Base-by-base conservation (phyloP, 1,140 invertebrate genomes). In the Plodia interpunctella region DNA sequence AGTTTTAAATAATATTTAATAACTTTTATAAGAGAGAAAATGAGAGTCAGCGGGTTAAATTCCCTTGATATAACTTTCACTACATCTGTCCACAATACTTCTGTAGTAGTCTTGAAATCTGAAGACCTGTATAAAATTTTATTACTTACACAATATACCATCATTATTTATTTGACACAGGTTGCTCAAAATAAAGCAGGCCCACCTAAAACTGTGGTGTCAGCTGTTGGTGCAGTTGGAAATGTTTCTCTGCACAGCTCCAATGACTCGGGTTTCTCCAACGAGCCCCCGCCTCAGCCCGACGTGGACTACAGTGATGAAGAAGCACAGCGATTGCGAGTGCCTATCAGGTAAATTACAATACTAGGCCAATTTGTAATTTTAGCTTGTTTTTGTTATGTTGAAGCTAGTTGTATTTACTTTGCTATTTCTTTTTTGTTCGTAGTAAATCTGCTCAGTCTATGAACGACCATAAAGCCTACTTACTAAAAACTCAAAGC, bases 271-370 rank as follows among this genome's bases (percentile, higher is more conserved):
- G 96, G 96, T 20, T 97, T 97, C 78, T 96, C 95, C 74, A 97
- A 97, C 74, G 96, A 96, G 76, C 94, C 95, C 9, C 95, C 96
- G 3, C 94, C 95, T 18, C 95, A 96, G 74, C 96, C 96, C 0
- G 96, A 97, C 87, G 93, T 97, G 63, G 96, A 97, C 84, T 97
- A 97, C 82, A 97, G 95, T 44, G 96, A 97, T 76, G 96, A 97
- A 86, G 96, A 97, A 72, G 94, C 94, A 18, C 89, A 91, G 64
- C 79, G 92, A 65, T 90, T 91, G 57, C 92, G 93, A 65, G 90
- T 94, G 51, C 91, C 93, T 52, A 93, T 94, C 86, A 95, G 95
- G 95, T 96, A 92, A 38, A n/a, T 25, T 25, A 10, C 3, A 13
- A 63, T 63, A 53, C 62, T 44, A 44, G 13, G 30, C 44, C 60